Evolutionary conservation across 1,140 invertebrate species (phyloP).

Genomic region (Calosoma granatense): DNA sequence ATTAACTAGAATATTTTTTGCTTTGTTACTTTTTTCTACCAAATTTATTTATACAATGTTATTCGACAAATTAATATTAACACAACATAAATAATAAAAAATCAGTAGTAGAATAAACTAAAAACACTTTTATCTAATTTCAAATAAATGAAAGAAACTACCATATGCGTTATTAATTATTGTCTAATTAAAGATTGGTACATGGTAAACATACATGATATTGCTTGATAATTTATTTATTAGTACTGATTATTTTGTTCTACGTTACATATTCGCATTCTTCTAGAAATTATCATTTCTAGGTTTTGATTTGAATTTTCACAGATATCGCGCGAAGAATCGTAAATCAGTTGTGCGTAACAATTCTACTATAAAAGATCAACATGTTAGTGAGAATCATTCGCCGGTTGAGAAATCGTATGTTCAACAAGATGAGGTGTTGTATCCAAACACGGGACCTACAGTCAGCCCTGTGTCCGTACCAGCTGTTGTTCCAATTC

Average conservation of each 20-base stretch:
- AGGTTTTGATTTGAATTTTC: slow-evolving; percentile 16
- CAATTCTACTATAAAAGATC: slow-evolving; percentile 15
- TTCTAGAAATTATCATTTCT: slow-evolving; percentile 7
- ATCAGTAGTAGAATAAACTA: too few species aligned
- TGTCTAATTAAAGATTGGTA: too few species aligned
- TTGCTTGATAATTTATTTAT: too few species aligned
- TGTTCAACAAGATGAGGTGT: slow-evolving; percentile 22
- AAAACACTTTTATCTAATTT: too few species aligned
- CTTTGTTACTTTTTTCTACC: background rate
- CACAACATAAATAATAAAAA: too few species aligned
- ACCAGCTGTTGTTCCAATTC: slow-evolving; percentile 25
- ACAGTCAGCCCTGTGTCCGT: slow-evolving; percentile 27
- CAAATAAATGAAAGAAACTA: too few species aligned
- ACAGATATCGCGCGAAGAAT: slow-evolving; percentile 46
- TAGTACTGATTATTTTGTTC: too few species aligned
- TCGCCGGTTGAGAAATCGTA: slow-evolving; percentile 27
- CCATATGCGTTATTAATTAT: too few species aligned
- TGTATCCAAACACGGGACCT: slow-evolving; percentile 22
- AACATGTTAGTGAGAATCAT: slow-evolving; percentile 27
- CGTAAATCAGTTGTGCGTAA: slow-evolving; percentile 38
- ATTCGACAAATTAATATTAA: too few species aligned
- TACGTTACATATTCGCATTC: too few species aligned
- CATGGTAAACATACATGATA: too few species aligned
- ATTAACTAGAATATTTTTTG: background rate
- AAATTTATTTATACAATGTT: background rate